Evolutionary conservation across 2,797 vertebrate genomes (phyloP).

Genomic region (Urocyon cinereoargenteus): DNA sequence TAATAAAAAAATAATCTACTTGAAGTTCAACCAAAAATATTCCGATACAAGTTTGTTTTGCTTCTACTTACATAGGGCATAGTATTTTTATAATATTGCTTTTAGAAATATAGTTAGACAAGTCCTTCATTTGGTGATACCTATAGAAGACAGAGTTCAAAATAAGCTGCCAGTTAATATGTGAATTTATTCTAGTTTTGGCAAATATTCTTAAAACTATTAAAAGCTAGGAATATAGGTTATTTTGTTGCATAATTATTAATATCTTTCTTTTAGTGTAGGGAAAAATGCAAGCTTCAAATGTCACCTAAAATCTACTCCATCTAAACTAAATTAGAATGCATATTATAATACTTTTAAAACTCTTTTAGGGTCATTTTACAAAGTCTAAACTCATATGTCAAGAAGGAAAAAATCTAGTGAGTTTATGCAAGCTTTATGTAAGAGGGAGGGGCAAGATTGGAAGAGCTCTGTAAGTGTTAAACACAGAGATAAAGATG

Average conservation of each 20-base stretch:
- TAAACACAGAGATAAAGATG: not conserved
- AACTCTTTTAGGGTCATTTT: not conserved
- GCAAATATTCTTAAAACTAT: not conserved
- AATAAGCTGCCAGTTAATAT: not conserved
- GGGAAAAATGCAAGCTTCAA: not conserved
- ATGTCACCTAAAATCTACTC: not conserved
- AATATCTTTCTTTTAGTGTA: not conserved
- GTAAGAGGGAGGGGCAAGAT: not conserved
- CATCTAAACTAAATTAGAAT: not conserved
- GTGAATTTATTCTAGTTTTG: not conserved
- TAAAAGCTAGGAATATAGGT: not conserved
- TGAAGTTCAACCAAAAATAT: not conserved
- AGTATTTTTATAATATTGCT: not conserved
- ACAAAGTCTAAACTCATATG: not conserved
- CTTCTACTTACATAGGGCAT: not conserved
- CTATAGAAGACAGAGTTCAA: not conserved
- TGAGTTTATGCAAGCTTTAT: not conserved
- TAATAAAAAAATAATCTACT: not conserved
- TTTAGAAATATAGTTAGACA: not conserved
- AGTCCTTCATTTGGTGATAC: not conserved
- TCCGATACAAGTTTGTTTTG: not conserved
- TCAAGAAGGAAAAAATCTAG: not conserved
- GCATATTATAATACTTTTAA: not conserved
- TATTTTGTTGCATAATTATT: not conserved
- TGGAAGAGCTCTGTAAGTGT: not conserved